Percentiles rank a stretch among this genome's conserved stretches.
These are phyloP conservation scores for Ammodytes dubius DNA, from an alignment of 2,113 vertebrate genomes.

Conservation along the genomic window DNA sequence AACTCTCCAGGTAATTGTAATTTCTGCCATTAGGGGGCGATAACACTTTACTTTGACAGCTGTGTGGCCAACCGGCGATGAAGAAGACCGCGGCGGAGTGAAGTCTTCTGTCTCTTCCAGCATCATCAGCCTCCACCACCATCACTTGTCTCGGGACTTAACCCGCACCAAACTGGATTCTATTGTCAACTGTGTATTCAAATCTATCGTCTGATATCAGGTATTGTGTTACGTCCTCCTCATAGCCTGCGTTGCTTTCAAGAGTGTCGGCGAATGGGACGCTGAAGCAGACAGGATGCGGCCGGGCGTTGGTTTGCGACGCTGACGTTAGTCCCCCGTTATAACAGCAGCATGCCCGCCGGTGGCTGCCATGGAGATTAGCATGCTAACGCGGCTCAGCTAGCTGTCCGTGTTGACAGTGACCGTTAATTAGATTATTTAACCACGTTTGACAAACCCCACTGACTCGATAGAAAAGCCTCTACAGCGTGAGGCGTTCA, in stretches of 20 bases:
- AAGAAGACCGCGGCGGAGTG: slow-evolving; percentile 40
- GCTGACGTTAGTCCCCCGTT: slow-evolving; percentile 43
- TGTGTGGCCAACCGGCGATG: not conserved
- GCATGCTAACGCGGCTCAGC: slow-evolving; percentile 62
- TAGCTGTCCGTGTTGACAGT: slow-evolving; percentile 15
- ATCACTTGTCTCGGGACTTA: slow-evolving; percentile 29
- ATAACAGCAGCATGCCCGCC: slow-evolving; percentile 51
- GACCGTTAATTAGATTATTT: slow-evolving; percentile 27
- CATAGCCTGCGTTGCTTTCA: not conserved
- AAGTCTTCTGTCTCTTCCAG: slow-evolving; percentile 55
- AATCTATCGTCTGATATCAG: slow-evolving; percentile 51
- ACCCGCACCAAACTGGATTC: slow-evolving; percentile 29
- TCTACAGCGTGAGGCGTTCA: accelerated
- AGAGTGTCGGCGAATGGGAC: not conserved
- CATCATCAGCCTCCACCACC: slow-evolving; percentile 70
- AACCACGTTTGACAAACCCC: not conserved
- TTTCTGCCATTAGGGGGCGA: slow-evolving; percentile 30
- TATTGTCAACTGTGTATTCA: not conserved
- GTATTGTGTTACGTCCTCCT: slow-evolving; percentile 37
- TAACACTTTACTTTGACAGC: not conserved
- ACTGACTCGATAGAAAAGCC: accelerated
- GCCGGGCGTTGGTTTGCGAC: slow-evolving; percentile 23
- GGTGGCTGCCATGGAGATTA: slow-evolving; percentile 69
- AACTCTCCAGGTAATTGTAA: not conserved
- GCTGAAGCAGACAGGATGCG: not conserved